Conservation (phyloP, 2,113 vertebrate species). For the Calcarius ornatus region DNA sequence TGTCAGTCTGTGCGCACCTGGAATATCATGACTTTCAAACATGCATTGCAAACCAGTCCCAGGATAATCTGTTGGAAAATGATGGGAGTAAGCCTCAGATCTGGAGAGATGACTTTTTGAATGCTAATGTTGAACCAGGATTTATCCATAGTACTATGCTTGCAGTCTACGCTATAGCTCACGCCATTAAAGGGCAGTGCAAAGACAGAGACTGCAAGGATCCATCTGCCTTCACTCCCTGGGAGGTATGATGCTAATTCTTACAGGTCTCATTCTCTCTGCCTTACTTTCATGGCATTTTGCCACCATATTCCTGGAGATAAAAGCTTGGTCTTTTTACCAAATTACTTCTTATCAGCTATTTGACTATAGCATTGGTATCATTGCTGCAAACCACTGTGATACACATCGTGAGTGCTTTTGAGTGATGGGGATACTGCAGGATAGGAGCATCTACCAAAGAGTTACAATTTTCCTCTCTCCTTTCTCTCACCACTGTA, state of each 20-base stretch:
- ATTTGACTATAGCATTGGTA: not conserved
- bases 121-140: conserved; percentile 59
- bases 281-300: not conserved
- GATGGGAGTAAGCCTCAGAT: not conserved
- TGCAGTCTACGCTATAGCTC: conserved; percentile 78
- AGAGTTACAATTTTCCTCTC: not conserved
- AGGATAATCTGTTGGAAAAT: not conserved
- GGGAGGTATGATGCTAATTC: conserved; percentile 77
- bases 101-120: conserved; percentile 69
- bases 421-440: not conserved
- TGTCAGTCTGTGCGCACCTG: conserved; percentile 48
- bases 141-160: conserved; percentile 78
- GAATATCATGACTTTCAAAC: conserved; percentile 66
- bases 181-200: conserved; percentile 78
- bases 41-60: conserved; percentile 69
- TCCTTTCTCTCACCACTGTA: not conserved
- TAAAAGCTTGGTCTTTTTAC: not conserved
- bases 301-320: not conserved
- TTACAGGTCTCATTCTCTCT: not conserved
- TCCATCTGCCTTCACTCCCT: conserved; percentile 73
- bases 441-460: not conserved
- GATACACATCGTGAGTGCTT: not conserved
- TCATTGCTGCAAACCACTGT: not conserved
- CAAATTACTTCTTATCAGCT: not conserved
- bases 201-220: conserved; percentile 71